Conservation (phyloP, 2,113 vertebrate genomes). For the Pollimyrus isidori region DNA sequence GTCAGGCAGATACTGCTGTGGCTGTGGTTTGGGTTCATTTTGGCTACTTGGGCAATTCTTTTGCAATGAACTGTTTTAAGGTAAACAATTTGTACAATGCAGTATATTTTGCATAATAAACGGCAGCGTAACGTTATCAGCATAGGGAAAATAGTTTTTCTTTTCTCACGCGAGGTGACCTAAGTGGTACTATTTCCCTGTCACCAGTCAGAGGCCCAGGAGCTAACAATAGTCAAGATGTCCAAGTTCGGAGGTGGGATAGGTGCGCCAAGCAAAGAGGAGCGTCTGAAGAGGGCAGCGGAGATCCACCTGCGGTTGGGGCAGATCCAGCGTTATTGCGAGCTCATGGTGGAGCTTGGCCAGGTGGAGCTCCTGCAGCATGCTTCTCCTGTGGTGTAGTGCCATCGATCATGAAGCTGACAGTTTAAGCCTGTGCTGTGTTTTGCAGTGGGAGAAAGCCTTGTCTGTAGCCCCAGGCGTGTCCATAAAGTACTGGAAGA, state of each 20-base stretch:
- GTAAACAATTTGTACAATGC: neutral
- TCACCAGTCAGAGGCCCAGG: slow-evolving; percentile 86
- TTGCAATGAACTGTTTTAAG: neutral
- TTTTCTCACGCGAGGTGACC: neutral
- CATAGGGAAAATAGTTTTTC: neutral
- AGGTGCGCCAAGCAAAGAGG: slow-evolving; percentile 89
- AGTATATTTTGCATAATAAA: neutral
- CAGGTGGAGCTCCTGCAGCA: slow-evolving; percentile 63
- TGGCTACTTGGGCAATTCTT: neutral
- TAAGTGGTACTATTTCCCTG: neutral
- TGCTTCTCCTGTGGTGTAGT: neutral
- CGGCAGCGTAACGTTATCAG: neutral
- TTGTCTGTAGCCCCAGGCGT: slow-evolving; percentile 89
- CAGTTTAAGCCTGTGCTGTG: neutral
- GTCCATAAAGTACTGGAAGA: slow-evolving; percentile 97
- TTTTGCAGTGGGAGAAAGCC: slow-evolving; percentile 89
- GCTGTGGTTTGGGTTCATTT: neutral
- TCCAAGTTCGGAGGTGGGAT: slow-evolving; percentile 93
- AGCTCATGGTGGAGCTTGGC: slow-evolving; percentile 96
- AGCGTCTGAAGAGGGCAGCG: slow-evolving; percentile 86
- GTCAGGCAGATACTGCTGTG: neutral
- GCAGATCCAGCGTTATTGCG: slow-evolving; percentile 93
- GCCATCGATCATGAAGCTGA: neutral
- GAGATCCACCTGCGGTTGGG: slow-evolving; percentile 88
- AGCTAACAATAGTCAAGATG: slow-evolving; percentile 95